A percentile compares a stretch with the other conserved stretches of the same genome.
These are phyloP conservation scores for Xanthorhoe spadicearia DNA, from an alignment of 2,888 invertebrate species.

Conservation along the genomic window DNA sequence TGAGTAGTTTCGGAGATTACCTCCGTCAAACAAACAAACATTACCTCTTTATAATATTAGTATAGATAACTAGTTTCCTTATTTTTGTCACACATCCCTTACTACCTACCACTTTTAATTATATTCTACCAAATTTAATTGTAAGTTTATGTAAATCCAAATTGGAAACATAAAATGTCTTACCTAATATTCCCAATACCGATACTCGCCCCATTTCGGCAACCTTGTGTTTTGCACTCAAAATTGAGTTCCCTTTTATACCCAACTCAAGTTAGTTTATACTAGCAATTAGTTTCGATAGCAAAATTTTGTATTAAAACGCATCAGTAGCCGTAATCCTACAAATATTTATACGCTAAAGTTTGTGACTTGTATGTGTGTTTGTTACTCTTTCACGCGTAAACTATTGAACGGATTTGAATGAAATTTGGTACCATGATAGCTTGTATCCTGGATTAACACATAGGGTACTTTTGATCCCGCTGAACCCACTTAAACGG, in stretches of 20 bases:
- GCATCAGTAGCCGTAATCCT: background rate
- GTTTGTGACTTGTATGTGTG: too few relatives aligned
- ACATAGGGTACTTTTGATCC: too few relatives aligned
- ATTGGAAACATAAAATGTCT: conserved; percentile 32
- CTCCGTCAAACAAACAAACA: too few relatives aligned
- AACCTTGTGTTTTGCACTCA: conserved; percentile 50
- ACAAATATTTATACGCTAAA: too few relatives aligned
- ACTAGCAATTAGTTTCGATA: conserved; percentile 6
- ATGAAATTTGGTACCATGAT: too few relatives aligned
- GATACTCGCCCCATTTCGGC: conserved; percentile 68
- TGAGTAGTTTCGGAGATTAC: too few relatives aligned
- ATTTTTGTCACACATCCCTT: background rate
- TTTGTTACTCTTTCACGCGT: too few relatives aligned
- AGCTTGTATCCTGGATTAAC: too few relatives aligned
- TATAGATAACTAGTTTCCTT: background rate
- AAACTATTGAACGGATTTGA: too few relatives aligned
- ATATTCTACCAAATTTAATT: conserved; percentile 8
- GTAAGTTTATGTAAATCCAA: background rate
- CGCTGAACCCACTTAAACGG: too few relatives aligned
- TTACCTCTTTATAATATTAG: too few relatives aligned
- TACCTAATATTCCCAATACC: conserved; percentile 70
- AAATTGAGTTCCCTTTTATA: conserved; percentile 30
- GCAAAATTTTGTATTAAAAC: background rate
- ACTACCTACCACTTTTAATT: background rate
- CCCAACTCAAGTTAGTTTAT: conserved; percentile 21